phyloP scores from a whole-genome alignment of 1,140 invertebrate species.

The Linepithema humile region DNA sequence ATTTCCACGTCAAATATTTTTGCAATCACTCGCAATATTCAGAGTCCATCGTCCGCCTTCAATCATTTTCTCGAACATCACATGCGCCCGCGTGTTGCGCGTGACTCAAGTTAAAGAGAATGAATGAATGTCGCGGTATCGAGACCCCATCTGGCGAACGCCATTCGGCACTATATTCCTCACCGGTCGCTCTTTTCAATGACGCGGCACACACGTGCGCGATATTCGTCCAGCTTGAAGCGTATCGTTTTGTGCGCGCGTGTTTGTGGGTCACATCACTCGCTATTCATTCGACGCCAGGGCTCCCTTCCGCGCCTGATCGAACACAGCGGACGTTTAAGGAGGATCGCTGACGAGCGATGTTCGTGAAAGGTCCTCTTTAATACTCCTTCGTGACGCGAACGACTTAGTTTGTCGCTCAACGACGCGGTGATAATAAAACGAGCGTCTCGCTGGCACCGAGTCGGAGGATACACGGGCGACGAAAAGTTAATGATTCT shows the following conservation, averaged over 20 bases:
- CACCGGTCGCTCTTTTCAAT: not conserved
- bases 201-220: not conserved
- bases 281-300: constrained; percentile 27
- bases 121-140: not conserved
- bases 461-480: not conserved
- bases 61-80: not conserved
- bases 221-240: not conserved
- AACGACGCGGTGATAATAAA: constrained; percentile 52
- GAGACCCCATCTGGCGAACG: not conserved
- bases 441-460: not conserved
- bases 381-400: constrained; percentile 19
- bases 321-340: not conserved
- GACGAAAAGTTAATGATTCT: constrained; percentile 1
- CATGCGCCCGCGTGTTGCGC: not conserved
- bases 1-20: not conserved
- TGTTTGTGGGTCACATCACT: constrained; percentile 14
- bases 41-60: not conserved
- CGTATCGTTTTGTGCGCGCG: constrained; percentile 16
- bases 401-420: not conserved
- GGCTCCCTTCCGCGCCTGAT: not conserved
- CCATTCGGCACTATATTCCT: not conserved
- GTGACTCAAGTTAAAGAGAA: not conserved
- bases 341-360: not conserved
- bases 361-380: constrained; percentile 51
- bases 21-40: not conserved